A percentile compares a stretch with the other conserved stretches of the same genome.
Conservation (phyloP, 1,140 invertebrate genomes). For the Varroa destructor region DNA sequence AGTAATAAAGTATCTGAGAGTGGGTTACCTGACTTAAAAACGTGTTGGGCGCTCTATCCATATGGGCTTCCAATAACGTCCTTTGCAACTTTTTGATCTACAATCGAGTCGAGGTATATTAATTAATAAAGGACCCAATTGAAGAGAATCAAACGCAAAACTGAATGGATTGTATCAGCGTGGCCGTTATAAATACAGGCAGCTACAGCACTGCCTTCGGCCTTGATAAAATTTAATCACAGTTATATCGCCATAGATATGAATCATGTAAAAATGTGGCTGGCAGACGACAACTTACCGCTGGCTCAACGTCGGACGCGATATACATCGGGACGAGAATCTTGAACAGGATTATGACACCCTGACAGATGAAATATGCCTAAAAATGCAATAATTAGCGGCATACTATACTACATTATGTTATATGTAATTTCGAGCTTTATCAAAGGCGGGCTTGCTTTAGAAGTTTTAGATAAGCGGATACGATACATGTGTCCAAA, state of each 20-base stretch:
- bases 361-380: conserved; percentile 22
- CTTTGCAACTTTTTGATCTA: conserved; percentile 10
- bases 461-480: no score
- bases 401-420: no score
- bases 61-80: not conserved
- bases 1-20: no score
- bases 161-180: no score
- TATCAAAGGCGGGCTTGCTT: no score
- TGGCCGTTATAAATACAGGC: no score
- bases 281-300: not conserved
- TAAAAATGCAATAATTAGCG: not conserved
- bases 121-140: not conserved
- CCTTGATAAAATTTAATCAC: no score
- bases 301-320: conserved; percentile 8
- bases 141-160: not conserved
- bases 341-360: not conserved
- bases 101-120: not conserved
- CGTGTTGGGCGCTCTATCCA: not conserved
- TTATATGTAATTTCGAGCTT: no score
- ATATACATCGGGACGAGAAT: conserved; percentile 18
- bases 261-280: no score
- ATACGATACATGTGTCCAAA: no score
- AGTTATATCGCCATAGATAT: no score
- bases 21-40: not conserved
- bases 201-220: no score